Conservation (phyloP, 2,113 vertebrate species). For the Phylloscopus trochilus region DNA sequence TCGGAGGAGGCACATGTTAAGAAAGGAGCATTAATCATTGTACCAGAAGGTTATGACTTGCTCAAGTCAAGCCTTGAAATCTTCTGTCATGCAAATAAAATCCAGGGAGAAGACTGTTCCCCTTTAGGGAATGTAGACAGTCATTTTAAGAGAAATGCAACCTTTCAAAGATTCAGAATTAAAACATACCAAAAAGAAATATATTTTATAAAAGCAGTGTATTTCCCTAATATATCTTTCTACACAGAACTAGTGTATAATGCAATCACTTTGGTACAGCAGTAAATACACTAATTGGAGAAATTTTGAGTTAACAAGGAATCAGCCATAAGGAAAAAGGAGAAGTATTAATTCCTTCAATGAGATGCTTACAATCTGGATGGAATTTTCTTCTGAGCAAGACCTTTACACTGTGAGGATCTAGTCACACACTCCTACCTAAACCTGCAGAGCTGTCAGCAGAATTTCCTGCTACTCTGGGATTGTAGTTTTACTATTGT, state of each 20-base stretch:
- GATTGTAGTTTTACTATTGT: neutral
- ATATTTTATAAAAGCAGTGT: neutral
- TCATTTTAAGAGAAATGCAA: neutral
- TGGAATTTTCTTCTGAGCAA: neutral
- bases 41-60: neutral
- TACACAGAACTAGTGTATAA: neutral
- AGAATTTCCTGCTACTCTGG: constrained; percentile 18
- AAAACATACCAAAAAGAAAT: neutral
- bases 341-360: neutral
- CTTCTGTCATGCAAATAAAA: neutral
- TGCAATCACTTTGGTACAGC: neutral
- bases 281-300: neutral
- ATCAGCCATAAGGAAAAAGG: neutral
- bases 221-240: neutral
- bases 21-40: neutral
- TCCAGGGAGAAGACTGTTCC: neutral
- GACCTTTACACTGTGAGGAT: neutral
- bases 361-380: neutral
- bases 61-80: neutral
- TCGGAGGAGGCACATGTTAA: neutral
- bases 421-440: neutral
- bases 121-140: neutral
- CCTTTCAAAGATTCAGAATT: neutral
- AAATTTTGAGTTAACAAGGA: neutral
- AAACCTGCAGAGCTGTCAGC: neutral